Evolutionary conservation across 2,888 invertebrate genomes (phyloP).

Genomic region (Erpobdella octoculata): DNA sequence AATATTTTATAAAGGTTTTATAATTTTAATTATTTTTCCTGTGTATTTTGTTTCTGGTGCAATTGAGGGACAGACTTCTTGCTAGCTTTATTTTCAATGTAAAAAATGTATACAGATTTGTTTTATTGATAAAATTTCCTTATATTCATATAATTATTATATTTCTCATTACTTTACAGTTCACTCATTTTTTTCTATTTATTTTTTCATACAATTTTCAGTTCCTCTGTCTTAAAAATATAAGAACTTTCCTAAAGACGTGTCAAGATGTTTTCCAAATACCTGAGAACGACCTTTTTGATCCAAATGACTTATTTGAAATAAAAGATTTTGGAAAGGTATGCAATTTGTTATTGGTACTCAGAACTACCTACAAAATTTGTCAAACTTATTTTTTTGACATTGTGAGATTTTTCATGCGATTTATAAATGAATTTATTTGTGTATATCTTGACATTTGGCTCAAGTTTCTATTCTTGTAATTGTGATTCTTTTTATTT

Average conservation of each 20-base stretch:
- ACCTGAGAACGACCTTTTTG: constrained; percentile 78
- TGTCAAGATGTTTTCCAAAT: constrained; percentile 77
- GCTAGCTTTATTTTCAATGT: too few species aligned
- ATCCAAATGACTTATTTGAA: constrained; percentile 89
- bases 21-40: too few species aligned
- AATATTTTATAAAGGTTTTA: too few species aligned
- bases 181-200: too few species aligned
- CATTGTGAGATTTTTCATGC: not conserved
- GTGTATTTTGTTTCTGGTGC: too few species aligned
- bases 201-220: too few species aligned
- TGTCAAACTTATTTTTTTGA: not conserved
- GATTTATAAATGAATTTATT: constrained; percentile 12
- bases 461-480: not conserved
- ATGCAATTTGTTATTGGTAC: not conserved
- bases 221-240: constrained; percentile 92
- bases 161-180: too few species aligned
- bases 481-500: constrained; percentile 19
- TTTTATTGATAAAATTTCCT: too few species aligned
- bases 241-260: constrained; percentile 78
- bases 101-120: too few species aligned
- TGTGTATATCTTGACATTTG: not conserved
- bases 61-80: too few species aligned
- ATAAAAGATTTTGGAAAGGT: constrained; percentile 85
- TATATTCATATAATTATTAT: too few species aligned
- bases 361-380: too few species aligned